phyloP scores from a whole-genome alignment of 2,797 vertebrate genomes.

The Silurus aristotelis region DNA sequence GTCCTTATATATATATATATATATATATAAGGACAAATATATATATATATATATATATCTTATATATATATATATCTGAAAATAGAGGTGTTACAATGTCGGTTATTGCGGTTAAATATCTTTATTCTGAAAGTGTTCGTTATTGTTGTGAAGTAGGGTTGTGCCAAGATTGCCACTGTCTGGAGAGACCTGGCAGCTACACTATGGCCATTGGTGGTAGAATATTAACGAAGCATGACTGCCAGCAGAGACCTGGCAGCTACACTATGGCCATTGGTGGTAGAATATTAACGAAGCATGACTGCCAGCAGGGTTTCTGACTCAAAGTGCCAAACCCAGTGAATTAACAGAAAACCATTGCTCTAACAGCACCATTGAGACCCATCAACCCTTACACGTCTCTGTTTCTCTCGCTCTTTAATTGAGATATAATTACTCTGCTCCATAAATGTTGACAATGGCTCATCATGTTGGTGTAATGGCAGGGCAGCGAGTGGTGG shows the following conservation, averaged over 20 bases:
- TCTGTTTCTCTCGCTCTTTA: constrained; percentile 46
- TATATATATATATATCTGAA: neutral
- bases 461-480: constrained; percentile 48
- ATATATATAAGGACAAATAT: too few relatives aligned
- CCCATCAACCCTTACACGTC: constrained; percentile 4
- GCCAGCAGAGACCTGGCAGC: constrained; percentile 64
- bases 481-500: constrained; percentile 47
- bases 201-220: constrained; percentile 55
- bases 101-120: neutral
- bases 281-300: constrained; percentile 67
- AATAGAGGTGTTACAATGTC: neutral
- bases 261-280: constrained; percentile 48
- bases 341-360: constrained; percentile 64
- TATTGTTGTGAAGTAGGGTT: too few relatives aligned
- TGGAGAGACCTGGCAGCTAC: constrained; percentile 59
- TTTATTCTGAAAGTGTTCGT: neutral
- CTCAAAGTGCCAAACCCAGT: constrained; percentile 59
- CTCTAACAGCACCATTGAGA: neutral
- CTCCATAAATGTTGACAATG: constrained; percentile 50
- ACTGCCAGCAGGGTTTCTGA: constrained; percentile 63
- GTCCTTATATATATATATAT: too few relatives aligned
- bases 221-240: constrained; percentile 68
- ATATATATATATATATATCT: too few relatives aligned
- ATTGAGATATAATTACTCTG: constrained; percentile 67
- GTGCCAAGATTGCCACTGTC: neutral